A percentile compares a stretch with the other conserved stretches of the same genome.
Evolutionary conservation across 2,888 invertebrate genomes (phyloP).

Genomic region (Arctia plantaginis): DNA sequence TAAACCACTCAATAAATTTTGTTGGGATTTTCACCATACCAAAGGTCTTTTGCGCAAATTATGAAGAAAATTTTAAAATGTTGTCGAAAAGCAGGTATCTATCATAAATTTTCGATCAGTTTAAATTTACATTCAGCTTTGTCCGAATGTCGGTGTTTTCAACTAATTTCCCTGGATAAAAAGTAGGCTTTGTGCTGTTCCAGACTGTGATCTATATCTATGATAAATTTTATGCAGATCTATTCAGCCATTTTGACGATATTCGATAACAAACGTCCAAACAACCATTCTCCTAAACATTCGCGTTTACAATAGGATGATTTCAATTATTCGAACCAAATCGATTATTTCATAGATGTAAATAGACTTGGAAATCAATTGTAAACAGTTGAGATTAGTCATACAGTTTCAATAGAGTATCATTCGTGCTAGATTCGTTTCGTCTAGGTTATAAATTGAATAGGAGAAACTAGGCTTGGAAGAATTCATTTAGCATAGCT

Average conservation of each 20-base stretch:
- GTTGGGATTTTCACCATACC: too few relatives aligned
- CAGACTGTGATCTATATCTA: neutral
- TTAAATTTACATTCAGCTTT: too few relatives aligned
- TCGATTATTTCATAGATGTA: conserved; percentile 16
- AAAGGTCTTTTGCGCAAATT: too few relatives aligned
- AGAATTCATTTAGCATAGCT: neutral
- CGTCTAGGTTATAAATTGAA: conserved; percentile 1
- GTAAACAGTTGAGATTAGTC: neutral
- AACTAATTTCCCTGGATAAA: too few relatives aligned
- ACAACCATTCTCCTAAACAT: neutral
- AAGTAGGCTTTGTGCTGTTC: neutral
- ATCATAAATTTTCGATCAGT: too few relatives aligned
- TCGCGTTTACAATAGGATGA: neutral
- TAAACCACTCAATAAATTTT: too few relatives aligned
- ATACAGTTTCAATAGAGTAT: conserved; percentile 8
- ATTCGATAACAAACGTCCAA: neutral
- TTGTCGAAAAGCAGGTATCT: too few relatives aligned
- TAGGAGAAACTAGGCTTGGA: neutral
- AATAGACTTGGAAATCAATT: conserved; percentile 10
- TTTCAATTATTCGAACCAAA: conserved; percentile 3
- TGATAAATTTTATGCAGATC: neutral
- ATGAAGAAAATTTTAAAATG: too few relatives aligned
- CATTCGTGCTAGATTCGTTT: conserved; percentile 5
- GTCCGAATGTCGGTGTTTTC: too few relatives aligned
- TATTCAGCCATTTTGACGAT: neutral